Evolutionary conservation across 2,888 invertebrate species (phyloP).

Genomic region (Meloe dianella): DNA sequence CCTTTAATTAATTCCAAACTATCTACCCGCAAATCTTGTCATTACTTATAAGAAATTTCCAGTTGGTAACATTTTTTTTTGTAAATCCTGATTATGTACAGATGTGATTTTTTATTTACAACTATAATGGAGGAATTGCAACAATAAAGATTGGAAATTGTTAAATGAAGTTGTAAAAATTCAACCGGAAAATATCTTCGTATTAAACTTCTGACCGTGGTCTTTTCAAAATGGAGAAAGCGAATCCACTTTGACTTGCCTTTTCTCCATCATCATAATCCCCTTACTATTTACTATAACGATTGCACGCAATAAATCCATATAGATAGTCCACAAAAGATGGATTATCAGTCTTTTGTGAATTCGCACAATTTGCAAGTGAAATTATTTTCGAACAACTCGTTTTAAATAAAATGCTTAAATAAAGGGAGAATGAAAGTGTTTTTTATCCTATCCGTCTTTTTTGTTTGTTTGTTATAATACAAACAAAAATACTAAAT

Average conservation of each 20-base stretch:
- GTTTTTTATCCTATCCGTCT: too few relatives aligned
- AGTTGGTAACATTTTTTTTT: too few relatives aligned
- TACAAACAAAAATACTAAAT: background rate
- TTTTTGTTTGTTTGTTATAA: background rate
- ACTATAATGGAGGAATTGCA: conserved; percentile 26
- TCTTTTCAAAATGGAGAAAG: conserved; percentile 34
- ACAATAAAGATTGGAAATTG: conserved; percentile 23
- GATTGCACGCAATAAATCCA: conserved; percentile 42
- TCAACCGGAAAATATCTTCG: conserved; percentile 33
- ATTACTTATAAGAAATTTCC: too few relatives aligned
- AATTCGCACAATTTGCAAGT: conserved; percentile 45
- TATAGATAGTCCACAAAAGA: conserved; percentile 51
- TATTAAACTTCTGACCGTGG: conserved; percentile 36
- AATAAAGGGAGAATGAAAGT: background rate
- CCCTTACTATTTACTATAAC: background rate
- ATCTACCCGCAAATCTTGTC: too few relatives aligned
- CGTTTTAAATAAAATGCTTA: conserved; percentile 44
- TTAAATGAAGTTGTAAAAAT: conserved; percentile 28
- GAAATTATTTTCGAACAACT: conserved; percentile 43
- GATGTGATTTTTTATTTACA: conserved; percentile 17
- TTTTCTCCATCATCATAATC: conserved; percentile 20
- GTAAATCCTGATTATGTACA: background rate
- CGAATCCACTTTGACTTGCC: conserved; percentile 38
- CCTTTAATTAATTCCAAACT: background rate
- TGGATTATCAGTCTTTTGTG: conserved; percentile 48